A percentile compares a stretch with the other conserved stretches of the same genome.
phyloP scores from a whole-genome alignment of 2,888 invertebrate genomes.

The Linnaemya vulpina region DNA sequence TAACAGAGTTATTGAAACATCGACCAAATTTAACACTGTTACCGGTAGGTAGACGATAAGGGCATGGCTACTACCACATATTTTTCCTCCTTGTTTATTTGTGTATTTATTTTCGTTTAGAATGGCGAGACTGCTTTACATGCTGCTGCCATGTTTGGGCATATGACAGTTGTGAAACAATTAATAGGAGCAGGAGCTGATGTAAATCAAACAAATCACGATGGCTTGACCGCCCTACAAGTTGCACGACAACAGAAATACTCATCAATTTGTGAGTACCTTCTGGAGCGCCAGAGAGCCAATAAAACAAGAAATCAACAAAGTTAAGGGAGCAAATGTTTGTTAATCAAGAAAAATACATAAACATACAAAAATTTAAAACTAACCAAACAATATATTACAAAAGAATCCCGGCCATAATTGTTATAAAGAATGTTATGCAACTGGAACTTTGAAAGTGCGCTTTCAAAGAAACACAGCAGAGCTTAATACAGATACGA shows the following conservation, averaged over 20 bases:
- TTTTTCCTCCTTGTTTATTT: neutral
- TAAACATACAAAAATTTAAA: neutral
- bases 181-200: slow-evolving; percentile 88
- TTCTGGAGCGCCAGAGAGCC: slow-evolving; percentile 78
- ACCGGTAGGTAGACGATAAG: slow-evolving; percentile 85
- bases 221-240: slow-evolving; percentile 87
- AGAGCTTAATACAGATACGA: slow-evolving; percentile 61
- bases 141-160: slow-evolving; percentile 95
- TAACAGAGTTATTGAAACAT: slow-evolving; percentile 91
- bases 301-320: slow-evolving; percentile 56
- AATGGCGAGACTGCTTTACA: slow-evolving; percentile 96
- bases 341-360: neutral
- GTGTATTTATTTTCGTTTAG: slow-evolving; percentile 82
- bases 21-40: slow-evolving; percentile 91
- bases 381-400: slow-evolving; percentile 3
- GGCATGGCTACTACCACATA: neutral
- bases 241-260: slow-evolving; percentile 85
- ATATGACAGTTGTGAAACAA: slow-evolving; percentile 90
- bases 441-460: neutral
- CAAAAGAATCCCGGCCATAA: slow-evolving; percentile 56
- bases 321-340: slow-evolving; percentile 35
- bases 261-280: slow-evolving; percentile 81
- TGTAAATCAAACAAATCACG: slow-evolving; percentile 88
- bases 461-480: slow-evolving; percentile 44
- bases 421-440: slow-evolving; percentile 28